Evolutionary conservation across 2,797 vertebrate genomes (phyloP).

Genomic region (Scolopax rusticola): DNA sequence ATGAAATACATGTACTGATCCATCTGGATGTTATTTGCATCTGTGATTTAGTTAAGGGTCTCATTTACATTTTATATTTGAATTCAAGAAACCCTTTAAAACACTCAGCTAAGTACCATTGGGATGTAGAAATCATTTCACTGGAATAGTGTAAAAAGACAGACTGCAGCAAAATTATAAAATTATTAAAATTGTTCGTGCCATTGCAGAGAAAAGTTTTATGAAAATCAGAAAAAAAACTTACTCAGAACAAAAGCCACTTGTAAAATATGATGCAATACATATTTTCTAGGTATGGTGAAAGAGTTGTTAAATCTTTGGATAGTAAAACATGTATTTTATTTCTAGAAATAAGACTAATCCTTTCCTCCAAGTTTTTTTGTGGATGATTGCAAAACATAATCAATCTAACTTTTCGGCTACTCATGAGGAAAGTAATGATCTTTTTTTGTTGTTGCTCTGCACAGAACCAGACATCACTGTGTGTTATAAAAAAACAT

Average conservation of each 20-base stretch:
- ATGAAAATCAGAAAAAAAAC: not conserved
- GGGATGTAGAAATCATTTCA: not conserved
- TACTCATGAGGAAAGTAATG: not conserved
- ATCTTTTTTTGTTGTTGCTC: not conserved
- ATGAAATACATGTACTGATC: constrained; percentile 48
- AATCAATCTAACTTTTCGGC: not conserved
- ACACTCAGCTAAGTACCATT: not conserved
- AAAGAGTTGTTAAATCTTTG: not conserved
- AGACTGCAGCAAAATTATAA: not conserved
- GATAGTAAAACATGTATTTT: not conserved
- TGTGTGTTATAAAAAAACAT: not conserved
- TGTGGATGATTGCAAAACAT: constrained; percentile 23
- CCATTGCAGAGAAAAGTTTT: not conserved
- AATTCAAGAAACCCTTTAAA: constrained; percentile 48
- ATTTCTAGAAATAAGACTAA: constrained; percentile 4
- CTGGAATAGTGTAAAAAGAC: not conserved
- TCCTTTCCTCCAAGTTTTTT: not conserved
- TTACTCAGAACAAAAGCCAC: not conserved
- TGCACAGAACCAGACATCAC: not conserved
- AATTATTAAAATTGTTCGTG: not conserved
- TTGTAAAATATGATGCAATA: not conserved
- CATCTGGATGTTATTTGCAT: constrained; percentile 66
- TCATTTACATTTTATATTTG: constrained; percentile 61
- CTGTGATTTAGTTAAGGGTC: constrained; percentile 48
- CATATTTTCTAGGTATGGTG: not conserved